Conservation (phyloP, 2,797 vertebrate species). For the Pygocentrus nattereri region DNA sequence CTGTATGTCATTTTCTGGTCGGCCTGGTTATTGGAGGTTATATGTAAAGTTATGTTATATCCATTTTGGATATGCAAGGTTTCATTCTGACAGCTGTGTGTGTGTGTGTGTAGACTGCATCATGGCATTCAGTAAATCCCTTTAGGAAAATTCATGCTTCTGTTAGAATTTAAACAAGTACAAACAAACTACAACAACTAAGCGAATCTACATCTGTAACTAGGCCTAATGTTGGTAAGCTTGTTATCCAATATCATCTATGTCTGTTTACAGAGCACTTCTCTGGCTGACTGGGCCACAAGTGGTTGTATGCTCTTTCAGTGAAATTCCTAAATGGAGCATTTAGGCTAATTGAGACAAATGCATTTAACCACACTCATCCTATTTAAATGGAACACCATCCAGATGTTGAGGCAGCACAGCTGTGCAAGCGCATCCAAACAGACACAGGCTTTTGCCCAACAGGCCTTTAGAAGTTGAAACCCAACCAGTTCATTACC, state of each 20-base stretch:
- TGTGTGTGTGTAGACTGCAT: neutral
- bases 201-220: neutral
- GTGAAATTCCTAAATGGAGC: conserved; percentile 61
- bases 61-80: too few species aligned
- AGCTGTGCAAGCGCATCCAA: conserved; percentile 63
- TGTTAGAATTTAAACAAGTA: neutral
- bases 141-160: neutral
- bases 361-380: conserved; percentile 62
- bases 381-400: conserved; percentile 57
- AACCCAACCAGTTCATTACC: conserved; percentile 48
- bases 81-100: too few species aligned
- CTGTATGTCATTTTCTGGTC: too few species aligned
- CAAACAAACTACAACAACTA: neutral
- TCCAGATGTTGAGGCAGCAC: conserved; percentile 66
- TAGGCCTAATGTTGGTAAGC: neutral
- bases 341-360: conserved; percentile 65
- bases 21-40: too few species aligned
- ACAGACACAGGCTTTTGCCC: conserved; percentile 53
- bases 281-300: conserved; percentile 7
- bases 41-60: too few species aligned
- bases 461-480: conserved; percentile 39
- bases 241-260: neutral
- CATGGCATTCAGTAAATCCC: neutral
- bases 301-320: conserved; percentile 32
- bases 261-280: neutral